A percentile compares a stretch with the other conserved stretches of the same genome.
phyloP scores from a whole-genome alignment of 2,113 vertebrate genomes.

The Cyanoramphus novaezelandiae region DNA sequence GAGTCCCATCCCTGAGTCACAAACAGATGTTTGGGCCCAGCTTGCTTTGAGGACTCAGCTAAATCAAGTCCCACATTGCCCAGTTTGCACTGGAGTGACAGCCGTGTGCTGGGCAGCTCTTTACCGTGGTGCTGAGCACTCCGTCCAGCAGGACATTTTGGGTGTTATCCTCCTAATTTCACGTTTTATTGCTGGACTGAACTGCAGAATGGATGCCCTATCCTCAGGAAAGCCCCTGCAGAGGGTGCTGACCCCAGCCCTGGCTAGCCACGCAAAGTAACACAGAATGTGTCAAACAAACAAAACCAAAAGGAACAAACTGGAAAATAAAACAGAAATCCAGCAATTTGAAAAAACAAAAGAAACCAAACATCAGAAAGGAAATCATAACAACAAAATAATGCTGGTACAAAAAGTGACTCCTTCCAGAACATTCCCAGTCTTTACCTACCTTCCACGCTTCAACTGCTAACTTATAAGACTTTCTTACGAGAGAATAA shows the following conservation, averaged over 20 bases:
- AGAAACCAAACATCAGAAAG: conserved; percentile 29
- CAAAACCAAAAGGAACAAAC: conserved; percentile 39
- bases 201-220: background rate
- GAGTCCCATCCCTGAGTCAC: background rate
- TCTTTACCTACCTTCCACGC: conserved; percentile 94
- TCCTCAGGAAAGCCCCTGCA: background rate
- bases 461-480: conserved; percentile 86
- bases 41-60: background rate
- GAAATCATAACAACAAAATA: conserved; percentile 65
- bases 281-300: conserved; percentile 14
- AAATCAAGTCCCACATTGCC: background rate
- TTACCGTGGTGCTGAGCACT: background rate
- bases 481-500: conserved; percentile 89
- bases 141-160: background rate
- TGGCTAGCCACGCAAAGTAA: conserved; percentile 43
- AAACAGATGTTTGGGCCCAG: background rate
- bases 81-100: background rate
- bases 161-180: background rate
- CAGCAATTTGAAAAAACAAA: background rate
- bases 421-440: conserved; percentile 71
- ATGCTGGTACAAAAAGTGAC: conserved; percentile 71
- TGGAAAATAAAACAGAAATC: conserved; percentile 39
- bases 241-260: background rate
- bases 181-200: background rate
- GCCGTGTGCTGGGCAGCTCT: background rate